Conservation (phyloP, 2,888 invertebrate genomes). For the Cryptus viduatorius region DNA sequence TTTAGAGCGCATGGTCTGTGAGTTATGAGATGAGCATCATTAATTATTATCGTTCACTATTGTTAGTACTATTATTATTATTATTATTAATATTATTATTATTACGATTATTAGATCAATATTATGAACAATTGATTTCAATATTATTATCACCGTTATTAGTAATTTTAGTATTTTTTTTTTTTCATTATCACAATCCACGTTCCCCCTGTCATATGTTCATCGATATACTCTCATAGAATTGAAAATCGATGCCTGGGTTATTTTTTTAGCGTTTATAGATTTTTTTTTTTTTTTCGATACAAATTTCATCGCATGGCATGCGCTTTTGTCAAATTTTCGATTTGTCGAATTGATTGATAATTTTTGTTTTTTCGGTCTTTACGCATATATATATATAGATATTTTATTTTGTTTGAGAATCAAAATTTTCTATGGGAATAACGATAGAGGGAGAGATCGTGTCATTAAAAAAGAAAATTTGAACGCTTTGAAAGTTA, state of each 20-base stretch:
- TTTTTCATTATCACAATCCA: conserved; percentile 42
- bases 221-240: conserved; percentile 20
- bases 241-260: conserved; percentile 69
- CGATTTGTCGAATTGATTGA: conserved; percentile 36
- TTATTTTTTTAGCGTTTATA: conserved; percentile 51
- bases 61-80: conserved; percentile 69
- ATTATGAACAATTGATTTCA: conserved; percentile 53
- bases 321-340: conserved; percentile 76
- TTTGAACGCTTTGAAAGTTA: conserved; percentile 50
- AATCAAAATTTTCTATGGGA: conserved; percentile 49
- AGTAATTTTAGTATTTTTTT: conserved; percentile 55
- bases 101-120: conserved; percentile 63
- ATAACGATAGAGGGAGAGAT: conserved; percentile 3
- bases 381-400: background rate
- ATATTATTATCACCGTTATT: conserved; percentile 71
- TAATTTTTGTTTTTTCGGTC: conserved; percentile 39
- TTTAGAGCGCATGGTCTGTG: conserved; percentile 84
- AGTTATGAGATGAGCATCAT: conserved; percentile 76
- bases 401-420: conserved; percentile 18
- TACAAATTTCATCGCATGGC: conserved; percentile 78
- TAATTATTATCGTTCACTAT: conserved; percentile 72
- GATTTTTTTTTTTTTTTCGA: conserved; percentile 71
- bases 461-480: conserved; percentile 41
- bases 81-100: conserved; percentile 61
- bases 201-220: conserved; percentile 16